Evolutionary conservation across 2,113 vertebrate species (phyloP).

Genomic region (Procavia capensis): DNA sequence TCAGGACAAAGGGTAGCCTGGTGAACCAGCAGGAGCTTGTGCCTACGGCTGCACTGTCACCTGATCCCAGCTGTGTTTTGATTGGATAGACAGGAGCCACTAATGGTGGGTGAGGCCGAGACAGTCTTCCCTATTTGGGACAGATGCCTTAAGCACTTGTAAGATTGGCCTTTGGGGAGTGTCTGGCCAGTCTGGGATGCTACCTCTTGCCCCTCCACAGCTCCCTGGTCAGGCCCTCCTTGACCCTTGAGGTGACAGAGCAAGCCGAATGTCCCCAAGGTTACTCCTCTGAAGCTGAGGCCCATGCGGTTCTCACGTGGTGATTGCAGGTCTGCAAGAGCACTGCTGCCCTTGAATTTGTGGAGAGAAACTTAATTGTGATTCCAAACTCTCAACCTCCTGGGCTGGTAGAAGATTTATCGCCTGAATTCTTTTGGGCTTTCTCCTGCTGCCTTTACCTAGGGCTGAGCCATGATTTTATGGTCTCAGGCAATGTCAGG

Average conservation of each 20-base stretch:
- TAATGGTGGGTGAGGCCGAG: not conserved
- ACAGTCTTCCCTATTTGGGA: not conserved
- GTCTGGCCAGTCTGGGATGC: not conserved
- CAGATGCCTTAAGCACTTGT: not conserved
- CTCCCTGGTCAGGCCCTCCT: not conserved
- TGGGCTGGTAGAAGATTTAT: not conserved
- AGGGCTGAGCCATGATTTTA: not conserved
- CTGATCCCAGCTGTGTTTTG: not conserved
- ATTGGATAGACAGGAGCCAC: not conserved
- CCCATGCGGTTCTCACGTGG: accelerated
- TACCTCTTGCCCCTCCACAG: not conserved
- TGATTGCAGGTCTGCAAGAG: not conserved
- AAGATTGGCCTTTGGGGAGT: not conserved
- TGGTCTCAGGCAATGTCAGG: not conserved
- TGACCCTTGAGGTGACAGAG: not conserved
- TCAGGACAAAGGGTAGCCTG: not conserved
- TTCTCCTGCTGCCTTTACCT: not conserved
- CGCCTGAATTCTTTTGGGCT: not conserved
- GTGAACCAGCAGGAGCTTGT: not conserved
- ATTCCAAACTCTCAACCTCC: not conserved
- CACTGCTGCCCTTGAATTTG: not conserved
- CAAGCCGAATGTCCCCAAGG: not conserved
- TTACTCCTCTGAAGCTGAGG: not conserved
- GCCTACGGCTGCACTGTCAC: not conserved
- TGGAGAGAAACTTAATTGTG: not conserved